Evolutionary conservation across 2,888 invertebrate species (phyloP), one percentile per base, ranked within the genome.

Genomic region (Amaurobius ferox): DNA sequence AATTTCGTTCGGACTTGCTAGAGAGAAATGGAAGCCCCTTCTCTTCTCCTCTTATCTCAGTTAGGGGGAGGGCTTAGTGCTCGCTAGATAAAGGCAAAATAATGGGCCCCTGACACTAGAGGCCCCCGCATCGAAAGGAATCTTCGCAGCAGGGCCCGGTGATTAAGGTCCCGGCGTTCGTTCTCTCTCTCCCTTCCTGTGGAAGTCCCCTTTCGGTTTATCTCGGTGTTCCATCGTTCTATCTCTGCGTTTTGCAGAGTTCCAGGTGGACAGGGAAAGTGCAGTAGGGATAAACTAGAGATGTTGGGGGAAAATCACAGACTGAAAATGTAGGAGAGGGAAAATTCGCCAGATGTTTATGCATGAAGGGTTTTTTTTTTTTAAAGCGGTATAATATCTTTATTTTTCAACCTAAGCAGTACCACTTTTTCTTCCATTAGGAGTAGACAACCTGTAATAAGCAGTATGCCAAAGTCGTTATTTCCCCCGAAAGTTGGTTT

Each of bases 11-110:
- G 77, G 77, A 77, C 77, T 77, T 77, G 68, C 40, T 26, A 40
- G 73, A 73, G 73, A 66, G 62, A 66, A 40, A 32, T 32, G 19
- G 48, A 32, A 30, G 35, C 26, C 35, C 61, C 48, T 39, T n/a
- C 39, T 26, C 35, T 66, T 32, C 55, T 23, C 23, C 55, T 55
- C 55, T 55, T 55, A 55, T 55, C 55, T 55, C 23, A 23, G 55
- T 55, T 66, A 32, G 66, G 62, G 32, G 19, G 19, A 9, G 79
- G 40, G 68, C 19, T 26, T 16, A 68, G 40, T 23, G 61, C 35
- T 74, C 77, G 76, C 71, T 66, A 83, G 83, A 83, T 83, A 83
- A 83, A 83, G 83, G 83, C 83, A 83, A 77, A 83, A 83, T 83
- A 83, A 83, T 83, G 83, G 83, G 83, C 66, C 83, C 76, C 61